Evolutionary conservation across 2,888 invertebrate species (phyloP).

Genomic region (Xanthia icteritia): DNA sequence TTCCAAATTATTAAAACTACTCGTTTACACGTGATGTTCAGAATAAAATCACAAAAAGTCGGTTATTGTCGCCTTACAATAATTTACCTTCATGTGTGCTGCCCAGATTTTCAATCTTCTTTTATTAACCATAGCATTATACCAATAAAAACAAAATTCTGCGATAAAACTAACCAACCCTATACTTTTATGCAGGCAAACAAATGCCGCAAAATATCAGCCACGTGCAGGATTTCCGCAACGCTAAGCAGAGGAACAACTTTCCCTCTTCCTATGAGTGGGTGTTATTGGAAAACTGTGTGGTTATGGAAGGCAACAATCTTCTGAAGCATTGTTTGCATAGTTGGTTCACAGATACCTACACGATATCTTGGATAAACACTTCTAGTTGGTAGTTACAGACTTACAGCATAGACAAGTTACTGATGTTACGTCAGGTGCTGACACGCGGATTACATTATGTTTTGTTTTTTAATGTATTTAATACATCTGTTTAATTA

Average conservation of each 20-base stretch:
- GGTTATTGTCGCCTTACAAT: too few species aligned
- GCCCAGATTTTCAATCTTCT: not conserved
- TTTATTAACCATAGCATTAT: not conserved
- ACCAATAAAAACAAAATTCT: not conserved
- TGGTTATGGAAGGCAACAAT: not conserved
- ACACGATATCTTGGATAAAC: not conserved
- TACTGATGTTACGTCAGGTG: too few species aligned
- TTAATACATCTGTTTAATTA: too few species aligned
- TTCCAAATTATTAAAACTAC: too few species aligned
- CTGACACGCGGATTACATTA: too few species aligned
- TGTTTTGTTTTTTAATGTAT: too few species aligned
- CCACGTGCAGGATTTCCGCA: slow-evolving; percentile 30
- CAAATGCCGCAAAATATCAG: slow-evolving; percentile 13
- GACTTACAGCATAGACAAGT: too few species aligned
- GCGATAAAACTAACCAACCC: not conserved
- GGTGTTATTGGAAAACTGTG: slow-evolving; percentile 21
- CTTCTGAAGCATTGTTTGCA: not conserved
- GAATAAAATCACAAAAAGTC: too few species aligned
- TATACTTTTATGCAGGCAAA: not conserved
- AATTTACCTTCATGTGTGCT: not conserved
- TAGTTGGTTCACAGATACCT: too few species aligned
- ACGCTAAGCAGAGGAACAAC: slow-evolving; percentile 24
- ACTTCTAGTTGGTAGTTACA: too few species aligned
- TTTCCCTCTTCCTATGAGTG: slow-evolving; percentile 11
- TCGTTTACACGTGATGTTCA: too few species aligned